A percentile compares a stretch with the other conserved stretches of the same genome.
phyloP scores from a whole-genome alignment of 2,113 vertebrate species.

The Notothenia rossii region DNA sequence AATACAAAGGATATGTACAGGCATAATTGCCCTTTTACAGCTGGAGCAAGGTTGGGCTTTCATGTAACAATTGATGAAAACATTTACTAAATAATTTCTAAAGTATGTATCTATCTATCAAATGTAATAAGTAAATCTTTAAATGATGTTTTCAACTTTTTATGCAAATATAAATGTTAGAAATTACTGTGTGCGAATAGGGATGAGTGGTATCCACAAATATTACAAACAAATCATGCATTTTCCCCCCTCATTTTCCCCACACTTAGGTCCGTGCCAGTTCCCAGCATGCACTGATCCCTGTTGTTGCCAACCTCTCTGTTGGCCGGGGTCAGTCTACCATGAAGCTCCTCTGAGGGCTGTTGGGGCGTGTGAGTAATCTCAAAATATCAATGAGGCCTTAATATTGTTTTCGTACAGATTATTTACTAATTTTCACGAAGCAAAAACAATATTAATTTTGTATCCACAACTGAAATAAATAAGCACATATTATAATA shows the following conservation, averaged over 20 bases:
- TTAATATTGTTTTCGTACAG: not conserved
- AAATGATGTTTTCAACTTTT: not conserved
- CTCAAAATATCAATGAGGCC: constrained; percentile 38
- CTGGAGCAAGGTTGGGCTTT: not conserved
- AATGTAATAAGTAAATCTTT: no score
- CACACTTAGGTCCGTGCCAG: constrained; percentile 50
- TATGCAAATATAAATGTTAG: not conserved
- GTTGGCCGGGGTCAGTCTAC: constrained; percentile 41
- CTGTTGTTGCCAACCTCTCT: constrained; percentile 52
- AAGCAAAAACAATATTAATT: not conserved
- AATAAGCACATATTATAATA: not conserved
- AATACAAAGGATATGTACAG: not conserved
- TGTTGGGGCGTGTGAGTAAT: constrained; percentile 30
- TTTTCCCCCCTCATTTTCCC: constrained; percentile 24
- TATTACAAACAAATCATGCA: constrained; percentile 5
- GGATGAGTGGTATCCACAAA: constrained; percentile 27
- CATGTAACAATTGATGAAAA: not conserved
- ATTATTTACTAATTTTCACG: not conserved
- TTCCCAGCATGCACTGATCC: constrained; percentile 47
- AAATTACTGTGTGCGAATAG: not conserved
- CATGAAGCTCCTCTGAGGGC: constrained; percentile 60
- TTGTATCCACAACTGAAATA: not conserved
- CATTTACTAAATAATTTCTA: no score
- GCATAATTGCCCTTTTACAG: not conserved
- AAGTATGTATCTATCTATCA: no score